A percentile compares a stretch with the other conserved stretches of the same genome.
Conservation (phyloP, 1,140 invertebrate species). For the Medauroidea extradentata region DNA sequence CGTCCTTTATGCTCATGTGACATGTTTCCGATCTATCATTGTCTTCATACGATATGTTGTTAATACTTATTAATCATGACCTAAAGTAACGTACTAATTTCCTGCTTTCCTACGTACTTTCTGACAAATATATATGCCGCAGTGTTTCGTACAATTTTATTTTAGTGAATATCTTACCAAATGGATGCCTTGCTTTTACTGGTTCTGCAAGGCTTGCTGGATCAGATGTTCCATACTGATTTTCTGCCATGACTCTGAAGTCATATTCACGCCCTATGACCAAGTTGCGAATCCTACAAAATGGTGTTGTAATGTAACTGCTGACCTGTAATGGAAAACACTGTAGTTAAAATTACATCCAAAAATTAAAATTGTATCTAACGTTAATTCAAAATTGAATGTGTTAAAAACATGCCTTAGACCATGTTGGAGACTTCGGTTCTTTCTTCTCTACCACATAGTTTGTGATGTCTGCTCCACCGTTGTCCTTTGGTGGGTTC, state of each 20-base stretch:
- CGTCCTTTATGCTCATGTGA: no score
- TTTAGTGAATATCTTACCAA: slow-evolving; percentile 52
- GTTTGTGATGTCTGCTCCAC: slow-evolving; percentile 91
- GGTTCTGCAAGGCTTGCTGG: slow-evolving; percentile 82
- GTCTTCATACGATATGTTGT: no score
- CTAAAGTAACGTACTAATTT: no score
- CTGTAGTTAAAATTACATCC: neutral
- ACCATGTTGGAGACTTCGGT: slow-evolving; percentile 74
- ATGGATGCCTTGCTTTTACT: slow-evolving; percentile 92
- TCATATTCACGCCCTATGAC: slow-evolving; percentile 89
- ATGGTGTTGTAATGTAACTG: slow-evolving; percentile 85
- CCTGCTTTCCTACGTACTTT: no score
- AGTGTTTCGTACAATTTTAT: no score
- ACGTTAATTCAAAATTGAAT: no score
- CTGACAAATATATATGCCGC: no score
- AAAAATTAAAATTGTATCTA: no score
- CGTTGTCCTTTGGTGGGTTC: slow-evolving; percentile 94
- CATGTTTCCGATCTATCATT: no score
- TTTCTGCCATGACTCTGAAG: slow-evolving; percentile 97
- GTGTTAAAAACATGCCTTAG: no score
- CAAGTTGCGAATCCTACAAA: slow-evolving; percentile 85
- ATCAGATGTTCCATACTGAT: slow-evolving; percentile 93
- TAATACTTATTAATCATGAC: no score
- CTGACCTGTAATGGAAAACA: slow-evolving; percentile 53
- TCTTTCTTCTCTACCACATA: slow-evolving; percentile 96